These are phyloP conservation scores for Callosobruchus maculatus DNA, from an alignment of 2,888 invertebrate genomes.

Conservation along the genomic window DNA sequence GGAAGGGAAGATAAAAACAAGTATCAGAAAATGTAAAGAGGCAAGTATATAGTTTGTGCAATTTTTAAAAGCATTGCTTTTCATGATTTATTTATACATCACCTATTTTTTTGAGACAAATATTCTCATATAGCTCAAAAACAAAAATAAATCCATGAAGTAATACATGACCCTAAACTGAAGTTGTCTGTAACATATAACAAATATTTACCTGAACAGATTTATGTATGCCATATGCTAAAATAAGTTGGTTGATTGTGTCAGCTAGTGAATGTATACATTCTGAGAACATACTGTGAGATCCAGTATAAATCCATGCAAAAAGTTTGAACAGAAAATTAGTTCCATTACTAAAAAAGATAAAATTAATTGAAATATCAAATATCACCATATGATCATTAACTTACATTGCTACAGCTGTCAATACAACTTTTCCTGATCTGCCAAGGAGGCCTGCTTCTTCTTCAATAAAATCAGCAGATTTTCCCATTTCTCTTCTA, in stretches of 20 bases:
- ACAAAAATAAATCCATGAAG: too few relatives aligned
- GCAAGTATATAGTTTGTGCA: too few relatives aligned
- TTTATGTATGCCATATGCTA: conserved; percentile 93
- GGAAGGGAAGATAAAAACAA: too few relatives aligned
- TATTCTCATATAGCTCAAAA: too few relatives aligned
- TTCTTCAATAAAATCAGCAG: conserved; percentile 51
- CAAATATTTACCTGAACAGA: conserved; percentile 68
- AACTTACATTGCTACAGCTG: conserved; percentile 84
- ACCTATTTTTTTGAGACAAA: too few relatives aligned
- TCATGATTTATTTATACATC: too few relatives aligned
- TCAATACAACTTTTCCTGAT: conserved; percentile 88
- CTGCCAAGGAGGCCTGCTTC: conserved; percentile 69
- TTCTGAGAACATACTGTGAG: conserved; percentile 96
- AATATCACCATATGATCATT: neutral
- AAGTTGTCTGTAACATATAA: neutral
- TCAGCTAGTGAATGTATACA: conserved; percentile 95
- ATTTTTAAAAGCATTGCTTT: too few relatives aligned
- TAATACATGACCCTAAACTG: too few relatives aligned
- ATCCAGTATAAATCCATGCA: conserved; percentile 93
- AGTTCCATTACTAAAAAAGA: conserved; percentile 73
- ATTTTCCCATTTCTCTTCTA: conserved; percentile 72
- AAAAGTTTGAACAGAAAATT: conserved; percentile 86
- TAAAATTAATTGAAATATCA: neutral
- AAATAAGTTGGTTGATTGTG: conserved; percentile 90
- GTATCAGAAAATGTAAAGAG: too few relatives aligned